Evolutionary conservation across 2,797 vertebrate species (phyloP).

Genomic region (Aselliscus stoliczkanus): DNA sequence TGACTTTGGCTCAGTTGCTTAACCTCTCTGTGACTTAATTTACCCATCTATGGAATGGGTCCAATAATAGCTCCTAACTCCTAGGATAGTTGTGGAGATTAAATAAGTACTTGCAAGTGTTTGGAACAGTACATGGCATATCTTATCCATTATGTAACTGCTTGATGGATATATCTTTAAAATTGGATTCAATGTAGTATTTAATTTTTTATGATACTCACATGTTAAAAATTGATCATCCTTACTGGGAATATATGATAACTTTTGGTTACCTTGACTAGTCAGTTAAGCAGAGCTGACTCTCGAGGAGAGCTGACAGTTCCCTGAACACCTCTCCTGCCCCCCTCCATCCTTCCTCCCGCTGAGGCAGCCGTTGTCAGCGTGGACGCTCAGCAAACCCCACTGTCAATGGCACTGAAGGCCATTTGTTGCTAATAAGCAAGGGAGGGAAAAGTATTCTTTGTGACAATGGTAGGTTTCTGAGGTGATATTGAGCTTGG

Average conservation of each 20-base stretch:
- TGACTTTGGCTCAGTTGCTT: not conserved
- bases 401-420: not conserved
- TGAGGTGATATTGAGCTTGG: not conserved
- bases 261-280: not conserved
- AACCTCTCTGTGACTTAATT: not conserved
- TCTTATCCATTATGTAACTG: not conserved
- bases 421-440: not conserved
- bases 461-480: not conserved
- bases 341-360: not conserved
- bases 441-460: not conserved
- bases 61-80: not conserved
- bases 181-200: not conserved
- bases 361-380: not conserved
- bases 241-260: not conserved
- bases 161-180: not conserved
- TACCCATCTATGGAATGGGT: not conserved
- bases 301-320: not conserved
- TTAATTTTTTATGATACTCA: not conserved
- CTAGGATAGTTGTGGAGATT: not conserved
- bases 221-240: not conserved
- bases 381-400: not conserved
- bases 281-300: not conserved
- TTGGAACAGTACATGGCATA: not conserved
- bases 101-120: not conserved
- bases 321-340: not conserved